Conservation (phyloP, 2,888 invertebrate genomes). For the Emmelina monodactyla region DNA sequence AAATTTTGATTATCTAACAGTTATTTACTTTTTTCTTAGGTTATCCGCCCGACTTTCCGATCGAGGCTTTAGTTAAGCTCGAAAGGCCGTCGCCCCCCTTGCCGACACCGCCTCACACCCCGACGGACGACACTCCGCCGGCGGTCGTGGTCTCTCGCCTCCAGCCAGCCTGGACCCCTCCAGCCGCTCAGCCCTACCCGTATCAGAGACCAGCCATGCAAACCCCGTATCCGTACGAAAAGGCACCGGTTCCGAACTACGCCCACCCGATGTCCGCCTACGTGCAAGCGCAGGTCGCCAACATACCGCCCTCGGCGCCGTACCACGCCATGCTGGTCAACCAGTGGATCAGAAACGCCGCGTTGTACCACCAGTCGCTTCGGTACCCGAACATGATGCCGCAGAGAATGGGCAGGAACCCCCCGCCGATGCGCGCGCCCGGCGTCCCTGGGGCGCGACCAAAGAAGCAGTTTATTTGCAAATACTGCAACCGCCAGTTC, state of each 20-base stretch:
- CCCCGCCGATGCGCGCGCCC: slow-evolving; percentile 63
- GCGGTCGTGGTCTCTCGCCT: slow-evolving; percentile 53
- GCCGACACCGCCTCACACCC: slow-evolving; percentile 77
- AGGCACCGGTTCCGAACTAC: slow-evolving; percentile 37
- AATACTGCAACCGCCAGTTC: slow-evolving; percentile 96
- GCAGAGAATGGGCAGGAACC: slow-evolving; percentile 57
- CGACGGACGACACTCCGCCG: slow-evolving; percentile 68
- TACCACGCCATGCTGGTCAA: slow-evolving; percentile 72
- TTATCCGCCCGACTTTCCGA: slow-evolving; percentile 67
- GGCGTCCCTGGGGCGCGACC: slow-evolving; percentile 69
- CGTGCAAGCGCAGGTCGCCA: slow-evolving; percentile 54
- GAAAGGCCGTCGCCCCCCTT: slow-evolving; percentile 70
- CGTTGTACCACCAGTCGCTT: slow-evolving; percentile 69
- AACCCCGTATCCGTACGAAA: slow-evolving; percentile 47
- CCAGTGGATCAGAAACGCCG: slow-evolving; percentile 78
- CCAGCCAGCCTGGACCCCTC: slow-evolving; percentile 42
- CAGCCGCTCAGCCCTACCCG: slow-evolving; percentile 37
- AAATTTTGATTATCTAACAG: slow-evolving; percentile 4
- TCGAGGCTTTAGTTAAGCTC: slow-evolving; percentile 66
- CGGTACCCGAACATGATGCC: slow-evolving; percentile 58
- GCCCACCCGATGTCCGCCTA: slow-evolving; percentile 51
- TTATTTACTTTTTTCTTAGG: slow-evolving; percentile 36
- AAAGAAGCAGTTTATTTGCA: slow-evolving; percentile 93
- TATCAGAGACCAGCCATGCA: slow-evolving; percentile 46
- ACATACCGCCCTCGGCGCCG: slow-evolving; percentile 50